These are phyloP conservation scores for Ctena decussata DNA, from an alignment of 2,888 invertebrate species.

Conservation along the genomic window DNA sequence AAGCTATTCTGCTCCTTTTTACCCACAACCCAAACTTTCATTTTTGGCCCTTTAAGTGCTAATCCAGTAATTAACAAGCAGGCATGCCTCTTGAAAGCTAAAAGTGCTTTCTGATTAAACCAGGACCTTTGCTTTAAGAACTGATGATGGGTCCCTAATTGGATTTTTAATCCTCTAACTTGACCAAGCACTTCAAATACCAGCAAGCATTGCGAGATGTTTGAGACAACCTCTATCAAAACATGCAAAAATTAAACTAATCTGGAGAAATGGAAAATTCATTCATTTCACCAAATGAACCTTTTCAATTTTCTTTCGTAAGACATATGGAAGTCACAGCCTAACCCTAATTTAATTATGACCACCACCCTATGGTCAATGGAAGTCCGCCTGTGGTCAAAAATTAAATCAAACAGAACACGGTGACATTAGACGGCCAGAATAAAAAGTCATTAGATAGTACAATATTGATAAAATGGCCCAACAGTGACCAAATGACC, in stretches of 20 bases:
- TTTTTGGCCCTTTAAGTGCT: no score
- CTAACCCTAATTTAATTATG: constrained; percentile 3
- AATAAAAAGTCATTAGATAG: constrained; percentile 3
- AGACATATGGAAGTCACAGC: neutral
- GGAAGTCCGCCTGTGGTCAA: neutral
- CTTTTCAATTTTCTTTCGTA: neutral
- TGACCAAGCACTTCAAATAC: neutral
- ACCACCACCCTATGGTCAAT: neutral
- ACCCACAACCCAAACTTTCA: no score
- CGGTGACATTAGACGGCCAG: neutral
- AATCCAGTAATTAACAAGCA: neutral
- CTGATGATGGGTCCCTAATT: neutral
- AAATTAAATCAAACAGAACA: constrained; percentile 14
- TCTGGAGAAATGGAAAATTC: neutral
- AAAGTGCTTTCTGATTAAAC: neutral
- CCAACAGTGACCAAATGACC: constrained; percentile 2
- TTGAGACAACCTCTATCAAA: neutral
- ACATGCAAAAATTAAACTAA: neutral
- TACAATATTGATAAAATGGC: constrained; percentile 12
- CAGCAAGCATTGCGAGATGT: neutral
- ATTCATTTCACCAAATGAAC: neutral
- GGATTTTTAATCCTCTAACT: neutral
- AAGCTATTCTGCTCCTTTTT: no score
- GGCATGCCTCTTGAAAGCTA: neutral
- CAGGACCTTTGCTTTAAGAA: neutral